phyloP scores from a whole-genome alignment of 1,140 invertebrate genomes.

The Lepidostoma basale region DNA sequence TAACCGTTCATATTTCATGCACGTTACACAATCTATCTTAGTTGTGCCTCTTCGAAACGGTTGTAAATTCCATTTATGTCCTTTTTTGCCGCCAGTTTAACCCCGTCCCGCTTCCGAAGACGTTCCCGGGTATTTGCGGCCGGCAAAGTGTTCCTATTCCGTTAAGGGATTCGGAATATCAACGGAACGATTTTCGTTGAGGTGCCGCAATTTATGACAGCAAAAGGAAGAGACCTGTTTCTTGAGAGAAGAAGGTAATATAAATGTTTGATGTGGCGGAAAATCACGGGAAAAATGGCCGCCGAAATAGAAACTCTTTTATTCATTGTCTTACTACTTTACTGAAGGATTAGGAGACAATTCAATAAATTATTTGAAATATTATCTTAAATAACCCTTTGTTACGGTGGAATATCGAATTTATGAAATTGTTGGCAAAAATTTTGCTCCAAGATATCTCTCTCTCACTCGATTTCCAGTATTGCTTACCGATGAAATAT shows the following conservation, averaged over 20 bases:
- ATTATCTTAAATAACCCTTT: too few relatives aligned
- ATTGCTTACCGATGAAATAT: too few relatives aligned
- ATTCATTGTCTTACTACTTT: slow-evolving; percentile 11
- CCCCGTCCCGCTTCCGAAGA: slow-evolving; percentile 5
- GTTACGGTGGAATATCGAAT: too few relatives aligned
- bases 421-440: too few relatives aligned
- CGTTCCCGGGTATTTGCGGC: slow-evolving; percentile 1
- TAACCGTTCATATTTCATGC: slow-evolving; percentile 43
- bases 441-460: too few relatives aligned
- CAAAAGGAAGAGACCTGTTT: slow-evolving; percentile 35
- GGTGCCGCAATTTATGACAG: slow-evolving; percentile 43
- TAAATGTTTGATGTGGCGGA: slow-evolving; percentile 30
- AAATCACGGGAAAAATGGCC: slow-evolving; percentile 24
- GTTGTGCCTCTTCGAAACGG: slow-evolving; percentile 43
- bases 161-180: slow-evolving; percentile 42
- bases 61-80: slow-evolving; percentile 47
- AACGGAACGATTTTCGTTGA: slow-evolving; percentile 39
- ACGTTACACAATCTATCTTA: slow-evolving; percentile 45
- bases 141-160: slow-evolving; percentile 6
- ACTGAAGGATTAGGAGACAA: too few relatives aligned
- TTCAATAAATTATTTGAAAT: too few relatives aligned
- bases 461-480: too few relatives aligned
- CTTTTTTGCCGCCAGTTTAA: slow-evolving; percentile 34
- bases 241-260: slow-evolving; percentile 20
- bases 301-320: slow-evolving; percentile 7